Percentiles rank a stretch among this genome's conserved stretches.
These are phyloP conservation scores for Sparus aurata DNA, from an alignment of 2,797 vertebrate species.

Conservation along the genomic window DNA sequence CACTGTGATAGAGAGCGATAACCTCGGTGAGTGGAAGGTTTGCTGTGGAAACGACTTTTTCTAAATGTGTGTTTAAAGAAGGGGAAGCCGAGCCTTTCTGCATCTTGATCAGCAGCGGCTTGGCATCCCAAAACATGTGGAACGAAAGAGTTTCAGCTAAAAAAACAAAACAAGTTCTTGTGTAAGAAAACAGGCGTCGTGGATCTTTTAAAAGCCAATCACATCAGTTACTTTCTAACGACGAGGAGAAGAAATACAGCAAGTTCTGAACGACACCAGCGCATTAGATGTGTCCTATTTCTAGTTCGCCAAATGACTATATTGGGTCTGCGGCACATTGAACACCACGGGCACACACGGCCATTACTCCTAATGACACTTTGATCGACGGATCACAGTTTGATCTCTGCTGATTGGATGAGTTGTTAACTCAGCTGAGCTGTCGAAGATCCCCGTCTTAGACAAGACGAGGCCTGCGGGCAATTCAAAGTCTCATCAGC, in stretches of 20 bases:
- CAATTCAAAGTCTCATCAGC: not conserved
- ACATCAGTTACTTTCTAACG: not conserved
- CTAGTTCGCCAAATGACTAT: no score
- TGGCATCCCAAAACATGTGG: not conserved
- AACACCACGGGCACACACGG: not conserved
- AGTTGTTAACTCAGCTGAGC: constrained; percentile 10
- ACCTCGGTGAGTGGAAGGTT: not conserved
- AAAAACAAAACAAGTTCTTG: not conserved
- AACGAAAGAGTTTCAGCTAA: not conserved
- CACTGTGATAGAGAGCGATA: not conserved
- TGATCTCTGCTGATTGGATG: constrained; percentile 15
- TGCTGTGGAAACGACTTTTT: not conserved
- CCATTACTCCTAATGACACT: constrained; percentile 16
- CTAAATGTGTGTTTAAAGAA: not conserved
- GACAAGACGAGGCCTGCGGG: constrained; percentile 7
- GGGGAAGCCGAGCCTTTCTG: not conserved
- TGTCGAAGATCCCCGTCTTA: not conserved
- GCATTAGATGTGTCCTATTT: no score
- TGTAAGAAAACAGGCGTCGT: not conserved
- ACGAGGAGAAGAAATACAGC: not conserved
- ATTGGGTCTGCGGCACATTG: not conserved
- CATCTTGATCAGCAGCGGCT: not conserved
- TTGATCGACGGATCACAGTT: constrained; percentile 21
- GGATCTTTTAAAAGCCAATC: not conserved
- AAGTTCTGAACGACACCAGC: no score